Percentiles rank a stretch among this genome's conserved stretches.
These are phyloP conservation scores for Misgurnus anguillicaudatus DNA, from an alignment of 2,113 vertebrate species.

Conservation along the genomic window DNA sequence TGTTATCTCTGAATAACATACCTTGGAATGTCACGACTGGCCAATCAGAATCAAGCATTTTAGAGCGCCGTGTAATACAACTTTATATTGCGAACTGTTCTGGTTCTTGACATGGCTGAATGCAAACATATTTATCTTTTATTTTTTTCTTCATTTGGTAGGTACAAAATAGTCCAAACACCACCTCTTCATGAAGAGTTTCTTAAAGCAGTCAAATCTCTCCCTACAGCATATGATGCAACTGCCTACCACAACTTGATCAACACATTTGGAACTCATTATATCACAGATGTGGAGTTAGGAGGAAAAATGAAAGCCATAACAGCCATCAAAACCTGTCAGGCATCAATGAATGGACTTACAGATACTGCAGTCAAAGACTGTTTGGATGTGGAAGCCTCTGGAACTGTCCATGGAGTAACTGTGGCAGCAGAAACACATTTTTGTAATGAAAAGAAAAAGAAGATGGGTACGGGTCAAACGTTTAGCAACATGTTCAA, in stretches of 20 bases:
- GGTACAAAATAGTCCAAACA: conserved; percentile 47
- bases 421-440: conserved; percentile 1
- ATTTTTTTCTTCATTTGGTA: conserved; percentile 31
- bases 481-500: conserved; percentile 52
- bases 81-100: too few relatives aligned
- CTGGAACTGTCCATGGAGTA: conserved; percentile 23
- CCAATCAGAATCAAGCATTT: too few relatives aligned
- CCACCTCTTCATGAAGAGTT: conserved; percentile 55
- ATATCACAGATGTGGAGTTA: conserved; percentile 49
- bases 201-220: background rate
- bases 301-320: conserved; percentile 56
- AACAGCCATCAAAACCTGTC: conserved; percentile 60
- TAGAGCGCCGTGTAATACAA: too few relatives aligned
- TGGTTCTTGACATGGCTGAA: too few relatives aligned
- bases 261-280: conserved; percentile 65
- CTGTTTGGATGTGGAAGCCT: conserved; percentile 49
- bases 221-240: conserved; percentile 8
- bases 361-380: conserved; percentile 14
- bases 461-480: too few relatives aligned
- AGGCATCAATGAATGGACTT: conserved; percentile 50
- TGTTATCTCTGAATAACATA: too few relatives aligned
- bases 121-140: background rate
- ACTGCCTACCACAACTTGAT: conserved; percentile 50
- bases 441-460: too few relatives aligned
- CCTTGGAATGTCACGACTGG: too few relatives aligned